A percentile compares a stretch with the other conserved stretches of the same genome.
phyloP scores from a whole-genome alignment of 1,140 invertebrate genomes.

The Teleogryllus occipitalis region DNA sequence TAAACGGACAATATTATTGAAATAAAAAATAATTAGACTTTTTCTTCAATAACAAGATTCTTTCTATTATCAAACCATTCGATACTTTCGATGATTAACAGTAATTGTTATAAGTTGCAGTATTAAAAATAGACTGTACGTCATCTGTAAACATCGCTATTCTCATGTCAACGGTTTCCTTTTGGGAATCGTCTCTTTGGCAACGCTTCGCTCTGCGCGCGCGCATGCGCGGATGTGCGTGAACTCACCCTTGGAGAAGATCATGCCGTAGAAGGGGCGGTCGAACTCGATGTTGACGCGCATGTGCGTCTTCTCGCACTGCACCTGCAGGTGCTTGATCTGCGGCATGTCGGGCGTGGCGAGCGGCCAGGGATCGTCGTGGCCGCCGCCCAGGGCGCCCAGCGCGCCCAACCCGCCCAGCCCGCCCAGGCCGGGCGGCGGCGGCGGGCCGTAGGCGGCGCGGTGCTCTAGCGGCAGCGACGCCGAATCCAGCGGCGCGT shows the following conservation, averaged over 20 bases:
- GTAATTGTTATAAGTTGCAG: too few relatives aligned
- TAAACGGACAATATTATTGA: too few relatives aligned
- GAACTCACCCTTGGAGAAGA: conserved; percentile 71
- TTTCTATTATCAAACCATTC: too few relatives aligned
- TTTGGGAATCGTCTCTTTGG: too few relatives aligned
- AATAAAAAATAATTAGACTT: too few relatives aligned
- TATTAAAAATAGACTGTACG: too few relatives aligned
- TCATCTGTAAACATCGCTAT: too few relatives aligned
- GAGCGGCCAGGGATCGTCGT: conserved; percentile 74
- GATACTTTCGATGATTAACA: too few relatives aligned
- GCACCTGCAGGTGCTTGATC: conserved; percentile 85
- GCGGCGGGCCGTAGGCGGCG: conserved; percentile 55
- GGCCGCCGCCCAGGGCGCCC: conserved; percentile 33
- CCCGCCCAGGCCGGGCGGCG: conserved; percentile 49
- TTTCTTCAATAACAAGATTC: too few relatives aligned
- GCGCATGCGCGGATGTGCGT: not conserved
- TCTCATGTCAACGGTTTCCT: too few relatives aligned
- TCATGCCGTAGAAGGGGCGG: conserved; percentile 90
- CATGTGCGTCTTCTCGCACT: conserved; percentile 94
- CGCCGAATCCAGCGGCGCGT: conserved; percentile 68
- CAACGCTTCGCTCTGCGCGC: too few relatives aligned
- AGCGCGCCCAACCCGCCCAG: conserved; percentile 34
- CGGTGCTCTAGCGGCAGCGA: conserved; percentile 70
- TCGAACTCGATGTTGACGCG: conserved; percentile 90
- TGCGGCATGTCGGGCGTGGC: conserved; percentile 78